Conservation (phyloP, 2,797 vertebrate genomes). For the Etheostoma nigrum region DNA sequence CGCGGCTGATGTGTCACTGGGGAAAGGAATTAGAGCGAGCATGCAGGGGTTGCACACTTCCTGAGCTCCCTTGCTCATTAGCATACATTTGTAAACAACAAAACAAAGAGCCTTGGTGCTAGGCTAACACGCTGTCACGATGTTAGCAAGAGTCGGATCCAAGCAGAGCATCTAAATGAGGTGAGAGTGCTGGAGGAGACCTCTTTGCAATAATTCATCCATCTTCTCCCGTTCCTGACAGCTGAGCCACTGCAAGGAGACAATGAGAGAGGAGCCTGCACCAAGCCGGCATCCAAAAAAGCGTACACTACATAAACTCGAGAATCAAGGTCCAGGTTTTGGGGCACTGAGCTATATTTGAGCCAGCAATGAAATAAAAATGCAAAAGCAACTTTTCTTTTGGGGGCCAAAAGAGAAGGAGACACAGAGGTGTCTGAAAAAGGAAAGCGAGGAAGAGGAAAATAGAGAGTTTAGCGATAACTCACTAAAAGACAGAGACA, state of each 20-base stretch:
- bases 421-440: slow-evolving; percentile 16
- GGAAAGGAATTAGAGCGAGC: slow-evolving; percentile 61
- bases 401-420: slow-evolving; percentile 19
- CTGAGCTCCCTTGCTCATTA: slow-evolving; percentile 57
- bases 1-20: slow-evolving; percentile 58
- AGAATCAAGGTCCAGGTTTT: slow-evolving; percentile 26
- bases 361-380: slow-evolving; percentile 34
- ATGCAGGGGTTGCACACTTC: slow-evolving; percentile 44
- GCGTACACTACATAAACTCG: slow-evolving; percentile 34
- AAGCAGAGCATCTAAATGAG: slow-evolving; percentile 73
- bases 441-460: not conserved
- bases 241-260: slow-evolving; percentile 57
- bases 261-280: slow-evolving; percentile 49
- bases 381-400: slow-evolving; percentile 17
- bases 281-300: slow-evolving; percentile 38
- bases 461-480: slow-evolving; percentile 7
- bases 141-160: slow-evolving; percentile 52
- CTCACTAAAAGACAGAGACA: slow-evolving; percentile 31
- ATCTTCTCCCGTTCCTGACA: slow-evolving; percentile 66
- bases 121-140: slow-evolving; percentile 32
- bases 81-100: slow-evolving; percentile 76
- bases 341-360: slow-evolving; percentile 4
- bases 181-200: slow-evolving; percentile 67
- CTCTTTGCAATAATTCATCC: slow-evolving; percentile 70
- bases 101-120: slow-evolving; percentile 34